phyloP scores from a whole-genome alignment of 2,797 vertebrate species.

The Glossophaga mutica region DNA sequence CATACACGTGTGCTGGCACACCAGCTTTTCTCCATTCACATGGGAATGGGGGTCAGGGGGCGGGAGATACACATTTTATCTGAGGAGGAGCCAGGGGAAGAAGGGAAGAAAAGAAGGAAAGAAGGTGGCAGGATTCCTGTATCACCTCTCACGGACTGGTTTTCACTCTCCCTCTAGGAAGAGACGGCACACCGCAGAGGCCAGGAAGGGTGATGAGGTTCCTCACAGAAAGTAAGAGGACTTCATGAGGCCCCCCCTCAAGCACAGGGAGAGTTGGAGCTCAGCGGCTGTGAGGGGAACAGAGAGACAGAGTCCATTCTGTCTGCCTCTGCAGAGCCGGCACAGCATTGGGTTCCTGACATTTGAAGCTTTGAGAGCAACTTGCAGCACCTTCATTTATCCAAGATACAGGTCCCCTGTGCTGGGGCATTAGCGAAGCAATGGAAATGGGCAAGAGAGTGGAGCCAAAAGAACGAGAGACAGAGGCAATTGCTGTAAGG shows the following conservation, averaged over 20 bases:
- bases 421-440: not conserved
- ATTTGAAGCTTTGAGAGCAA: not conserved
- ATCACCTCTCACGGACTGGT: too few species aligned
- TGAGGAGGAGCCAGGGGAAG: not conserved
- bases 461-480: not conserved
- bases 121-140: not conserved
- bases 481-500: not conserved
- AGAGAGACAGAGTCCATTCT: not conserved
- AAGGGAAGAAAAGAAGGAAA: not conserved
- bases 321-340: not conserved
- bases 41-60: not conserved
- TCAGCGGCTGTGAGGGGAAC: fast-evolving
- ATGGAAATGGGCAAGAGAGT: not conserved
- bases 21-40: not conserved
- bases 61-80: not conserved
- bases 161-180: not conserved
- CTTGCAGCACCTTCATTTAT: not conserved
- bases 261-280: not conserved
- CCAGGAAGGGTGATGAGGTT: not conserved
- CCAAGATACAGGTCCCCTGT: not conserved
- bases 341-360: not conserved
- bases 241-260: fast-evolving
- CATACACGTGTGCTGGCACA: not conserved
- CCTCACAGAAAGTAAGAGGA: not conserved
- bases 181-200: not conserved